Conservation (phyloP, 2,113 vertebrate species). For the Brachyhypopomus gauderio region DNA sequence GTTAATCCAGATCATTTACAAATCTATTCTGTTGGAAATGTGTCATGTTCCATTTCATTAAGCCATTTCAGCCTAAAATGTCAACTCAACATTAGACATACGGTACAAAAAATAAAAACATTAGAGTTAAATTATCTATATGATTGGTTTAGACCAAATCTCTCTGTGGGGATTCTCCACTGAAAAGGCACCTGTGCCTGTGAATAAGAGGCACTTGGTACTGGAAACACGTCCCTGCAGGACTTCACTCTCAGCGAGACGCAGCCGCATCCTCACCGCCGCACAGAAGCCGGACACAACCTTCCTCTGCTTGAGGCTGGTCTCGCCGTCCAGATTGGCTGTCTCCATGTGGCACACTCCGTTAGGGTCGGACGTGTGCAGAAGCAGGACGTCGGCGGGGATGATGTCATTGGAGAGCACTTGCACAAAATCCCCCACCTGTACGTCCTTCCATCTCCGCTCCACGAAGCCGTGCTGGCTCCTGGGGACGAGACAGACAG, state of each 20-base stretch:
- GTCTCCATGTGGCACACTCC: constrained; percentile 89
- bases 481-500: constrained; percentile 65
- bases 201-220: not conserved
- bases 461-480: constrained; percentile 74
- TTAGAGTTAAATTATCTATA: too few species aligned
- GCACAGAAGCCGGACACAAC: constrained; percentile 61
- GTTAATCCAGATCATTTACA: too few species aligned
- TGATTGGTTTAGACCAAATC: not conserved
- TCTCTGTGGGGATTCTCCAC: not conserved
- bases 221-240: not conserved
- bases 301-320: constrained; percentile 90
- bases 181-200: not conserved
- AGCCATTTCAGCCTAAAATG: too few species aligned
- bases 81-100: too few species aligned
- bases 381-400: constrained; percentile 89
- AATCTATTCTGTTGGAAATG: too few species aligned
- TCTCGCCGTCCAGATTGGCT: constrained; percentile 90
- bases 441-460: constrained; percentile 87
- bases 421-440: constrained; percentile 89
- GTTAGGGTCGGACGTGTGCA: constrained; percentile 83
- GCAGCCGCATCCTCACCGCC: constrained; percentile 56
- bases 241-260: not conserved
- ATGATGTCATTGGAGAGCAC: constrained; percentile 86
- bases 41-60: too few species aligned
- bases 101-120: too few species aligned